Evolutionary conservation across 2,797 vertebrate genomes (phyloP).

Genomic region (Pelobates cultripes): DNA sequence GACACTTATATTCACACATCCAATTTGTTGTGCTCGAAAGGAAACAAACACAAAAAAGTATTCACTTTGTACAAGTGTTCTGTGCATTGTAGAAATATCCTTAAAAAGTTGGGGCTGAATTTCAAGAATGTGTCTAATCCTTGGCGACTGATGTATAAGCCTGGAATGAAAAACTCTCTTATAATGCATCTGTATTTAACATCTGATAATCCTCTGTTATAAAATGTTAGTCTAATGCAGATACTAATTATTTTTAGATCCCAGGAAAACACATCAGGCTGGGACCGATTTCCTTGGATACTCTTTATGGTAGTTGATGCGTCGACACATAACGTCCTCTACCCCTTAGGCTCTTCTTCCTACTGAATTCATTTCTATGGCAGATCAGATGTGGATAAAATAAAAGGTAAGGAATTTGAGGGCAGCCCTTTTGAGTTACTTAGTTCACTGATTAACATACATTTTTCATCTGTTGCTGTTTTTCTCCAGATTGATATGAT

Average conservation of each 20-base stretch:
- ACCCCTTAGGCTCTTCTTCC: slow-evolving; percentile 4
- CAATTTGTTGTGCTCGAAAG: slow-evolving; percentile 31
- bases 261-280: background rate
- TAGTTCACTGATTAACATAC: slow-evolving; percentile 5
- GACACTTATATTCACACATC: slow-evolving; percentile 15
- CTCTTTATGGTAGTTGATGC: slow-evolving; percentile 8
- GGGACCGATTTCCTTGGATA: slow-evolving; percentile 18
- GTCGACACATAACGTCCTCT: background rate
- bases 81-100: slow-evolving; percentile 13
- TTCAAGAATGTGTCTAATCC: slow-evolving; percentile 23
- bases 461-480: slow-evolving; percentile 1
- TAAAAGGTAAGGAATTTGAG: slow-evolving; percentile 10
- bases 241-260: background rate
- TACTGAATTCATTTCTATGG: slow-evolving; percentile 1
- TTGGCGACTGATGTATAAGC: background rate
- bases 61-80: slow-evolving; percentile 22
- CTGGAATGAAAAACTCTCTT: background rate
- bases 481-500: background rate
- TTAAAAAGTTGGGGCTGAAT: background rate
- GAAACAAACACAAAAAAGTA: slow-evolving; percentile 5
- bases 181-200: background rate
- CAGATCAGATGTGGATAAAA: slow-evolving; percentile 21
- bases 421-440: background rate
- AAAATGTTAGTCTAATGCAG: background rate
- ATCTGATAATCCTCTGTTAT: background rate